Evolutionary conservation across 2,888 invertebrate genomes (phyloP), one percentile per base, ranked within the genome.

Genomic region (Drosophila longiperda): DNA sequence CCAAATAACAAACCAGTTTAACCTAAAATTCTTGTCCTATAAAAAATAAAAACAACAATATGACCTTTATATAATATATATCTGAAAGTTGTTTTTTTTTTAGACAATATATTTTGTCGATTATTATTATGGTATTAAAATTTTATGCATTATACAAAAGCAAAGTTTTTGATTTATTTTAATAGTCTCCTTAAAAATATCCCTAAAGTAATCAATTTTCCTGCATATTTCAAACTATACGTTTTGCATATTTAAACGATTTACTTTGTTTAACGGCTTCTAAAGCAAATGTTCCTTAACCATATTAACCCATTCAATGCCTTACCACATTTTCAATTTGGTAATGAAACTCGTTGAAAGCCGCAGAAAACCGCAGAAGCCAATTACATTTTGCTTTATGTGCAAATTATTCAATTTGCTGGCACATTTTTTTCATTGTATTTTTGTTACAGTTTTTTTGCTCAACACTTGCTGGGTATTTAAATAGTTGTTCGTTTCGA

Each of bases 351-450:
- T 38, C 36, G 33, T 33, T 29, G 45, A 23, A 66, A 50, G 34
- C 34, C 34, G 29, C 20, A 42, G 20, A 38, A 48, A 63, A 55
- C 76, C 80, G 42, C 80, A 67, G 53, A 80, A 62, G n/a, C 68
- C 70, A 70, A 52, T 79, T 63, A 69, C 36, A 62, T 52, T 64
- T 63, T 71, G 72, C 81, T 83, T 73, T 75, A 83, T 81, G 69
- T 72, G 78, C 70, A 71, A 83, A 83, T 83, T 83, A 83, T 80
- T 71, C 69, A 73, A 45, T 49, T 80, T 70, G 69, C 40, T 50
- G 34, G 15, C 7, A 3, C 12, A 26, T 17, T 38, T 48, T 53
- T 49, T 32, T 6, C 38, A 23, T 33, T 34, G 48, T 48, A 36
- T 58, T 61, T 49, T 61, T 55, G 65, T 60, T 64, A 38, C 34